These are phyloP conservation scores for Ambastaia sidthimunki DNA, from an alignment of 2,797 vertebrate genomes.

Conservation along the genomic window DNA sequence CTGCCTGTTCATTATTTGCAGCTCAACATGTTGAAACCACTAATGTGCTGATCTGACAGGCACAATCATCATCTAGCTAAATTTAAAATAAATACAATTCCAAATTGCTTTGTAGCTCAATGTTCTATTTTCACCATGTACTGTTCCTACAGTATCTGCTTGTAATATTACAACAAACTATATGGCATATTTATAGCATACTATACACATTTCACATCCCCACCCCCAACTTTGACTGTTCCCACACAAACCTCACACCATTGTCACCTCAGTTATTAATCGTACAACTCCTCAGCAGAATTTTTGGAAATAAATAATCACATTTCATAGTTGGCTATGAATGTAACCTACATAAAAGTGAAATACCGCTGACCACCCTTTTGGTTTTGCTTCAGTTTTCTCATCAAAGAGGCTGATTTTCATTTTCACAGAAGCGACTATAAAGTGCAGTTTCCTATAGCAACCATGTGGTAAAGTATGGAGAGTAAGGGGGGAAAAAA, in stretches of 20 bases:
- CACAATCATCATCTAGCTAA: not conserved
- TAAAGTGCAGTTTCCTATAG: constrained; percentile 46
- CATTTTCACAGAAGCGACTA: constrained; percentile 15
- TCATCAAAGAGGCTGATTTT: constrained; percentile 16
- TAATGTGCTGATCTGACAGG: not conserved
- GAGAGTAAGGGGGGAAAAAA: constrained; percentile 23
- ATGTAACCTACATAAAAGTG: not conserved
- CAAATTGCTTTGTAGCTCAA: not conserved
- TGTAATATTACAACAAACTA: not conserved
- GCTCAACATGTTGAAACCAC: not conserved
- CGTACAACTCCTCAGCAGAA: constrained; percentile 1
- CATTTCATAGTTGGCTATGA: not conserved
- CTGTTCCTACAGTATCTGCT: not conserved
- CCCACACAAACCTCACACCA: not conserved
- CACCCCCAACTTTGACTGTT: not conserved
- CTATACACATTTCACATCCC: not conserved
- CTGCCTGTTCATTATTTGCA: constrained; percentile 22
- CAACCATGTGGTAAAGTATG: constrained; percentile 32
- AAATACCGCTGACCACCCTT: constrained; percentile 5
- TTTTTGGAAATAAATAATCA: not conserved
- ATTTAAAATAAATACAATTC: not conserved
- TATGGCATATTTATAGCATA: not conserved
- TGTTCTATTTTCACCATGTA: not conserved
- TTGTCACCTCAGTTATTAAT: not conserved
- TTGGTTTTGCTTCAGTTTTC: not conserved